Evolutionary conservation across 1,140 invertebrate genomes (phyloP).

Genomic region (Drosophila bocqueti): DNA sequence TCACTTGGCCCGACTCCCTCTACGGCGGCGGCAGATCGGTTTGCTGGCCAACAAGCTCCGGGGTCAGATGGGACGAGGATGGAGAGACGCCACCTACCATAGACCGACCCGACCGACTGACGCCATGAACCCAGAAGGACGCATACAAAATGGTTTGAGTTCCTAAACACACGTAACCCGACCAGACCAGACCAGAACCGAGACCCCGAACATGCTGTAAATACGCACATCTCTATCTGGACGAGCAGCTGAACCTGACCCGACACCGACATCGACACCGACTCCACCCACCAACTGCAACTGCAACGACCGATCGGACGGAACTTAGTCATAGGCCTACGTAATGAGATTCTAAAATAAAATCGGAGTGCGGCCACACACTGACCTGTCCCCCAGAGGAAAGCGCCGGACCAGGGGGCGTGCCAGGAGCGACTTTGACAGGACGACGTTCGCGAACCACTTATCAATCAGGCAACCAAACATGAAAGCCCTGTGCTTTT

Average conservation of each 20-base stretch:
- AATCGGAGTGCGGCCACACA: slow-evolving; percentile 11
- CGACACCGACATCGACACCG: background rate
- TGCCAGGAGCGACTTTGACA: slow-evolving; percentile 5
- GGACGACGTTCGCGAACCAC: background rate
- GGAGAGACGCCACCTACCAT: slow-evolving; percentile 1
- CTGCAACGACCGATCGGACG: slow-evolving; percentile 27
- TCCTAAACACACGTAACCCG: slow-evolving; percentile 74
- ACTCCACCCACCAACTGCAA: background rate
- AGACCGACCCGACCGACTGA: slow-evolving; percentile 52
- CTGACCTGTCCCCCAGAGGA: background rate
- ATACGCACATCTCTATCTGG: slow-evolving; percentile 66
- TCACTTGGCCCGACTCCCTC: background rate
- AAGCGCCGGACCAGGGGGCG: background rate
- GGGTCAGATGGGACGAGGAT: slow-evolving; percentile 20
- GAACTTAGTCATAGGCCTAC: slow-evolving; percentile 55
- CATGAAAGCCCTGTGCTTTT: slow-evolving; percentile 7
- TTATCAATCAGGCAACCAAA: slow-evolving; percentile 6
- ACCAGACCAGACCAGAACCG: slow-evolving; percentile 18
- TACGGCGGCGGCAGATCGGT: slow-evolving; percentile 3
- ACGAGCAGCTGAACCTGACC: slow-evolving; percentile 43
- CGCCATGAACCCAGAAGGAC: slow-evolving; percentile 39
- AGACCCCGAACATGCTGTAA: slow-evolving; percentile 61
- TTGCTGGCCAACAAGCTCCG: slow-evolving; percentile 9
- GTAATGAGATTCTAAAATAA: slow-evolving; percentile 48
- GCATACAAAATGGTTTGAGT: slow-evolving; percentile 79